Base-by-base conservation (phyloP, 2,888 invertebrate genomes). In the Hypomecis atomaria region DNA sequence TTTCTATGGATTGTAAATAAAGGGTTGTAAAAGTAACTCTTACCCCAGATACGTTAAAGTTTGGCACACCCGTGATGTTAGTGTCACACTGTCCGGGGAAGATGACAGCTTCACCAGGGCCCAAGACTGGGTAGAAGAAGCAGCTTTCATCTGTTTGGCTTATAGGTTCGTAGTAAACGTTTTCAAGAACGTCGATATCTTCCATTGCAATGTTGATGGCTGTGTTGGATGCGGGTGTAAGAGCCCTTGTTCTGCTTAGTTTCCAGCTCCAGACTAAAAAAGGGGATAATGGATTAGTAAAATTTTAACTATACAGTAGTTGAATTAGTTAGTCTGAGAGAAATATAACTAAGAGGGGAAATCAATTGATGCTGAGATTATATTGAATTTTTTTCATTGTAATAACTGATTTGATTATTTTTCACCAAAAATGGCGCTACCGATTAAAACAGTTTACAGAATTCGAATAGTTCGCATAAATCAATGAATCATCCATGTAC, bases 231-330 rank as follows among this genome's bases (percentile, higher is more conserved):
- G 61, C 62, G 1, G 67, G 2, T 0, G 85, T 71, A 3, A 88
- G 67, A 6, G 75, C 66, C 43, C 74, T 77, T 0, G 76, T 73
- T 71, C 85, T 81, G 61, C 88, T 89, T 0, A 91, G 74, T 50
- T 89, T 89, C 90, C 89, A 90, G 62, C 88, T 88, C 71, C 73
- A 87, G 0, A 89, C 89, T 88, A 70, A 13, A 65, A 70, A 44
- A 50, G 40, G 4, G 9, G n/a, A 10, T 47, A 33, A 47, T 23
- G 4, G 4, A 23, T 33, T 8, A 9, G 43, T 47, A 10, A 23
- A 9, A 33, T 33, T 23, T 47, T 33, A 9, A 10, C 23, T 23
- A 23, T 23, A n/a, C n/a, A n/a, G n/a, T 23, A 23, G 23, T 2
- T 23, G 23, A 23, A 23, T 23, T 23, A 23, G 23, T 23, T 23